phyloP scores from a whole-genome alignment of 2,113 vertebrate species.

The Sylvia atricapilla region DNA sequence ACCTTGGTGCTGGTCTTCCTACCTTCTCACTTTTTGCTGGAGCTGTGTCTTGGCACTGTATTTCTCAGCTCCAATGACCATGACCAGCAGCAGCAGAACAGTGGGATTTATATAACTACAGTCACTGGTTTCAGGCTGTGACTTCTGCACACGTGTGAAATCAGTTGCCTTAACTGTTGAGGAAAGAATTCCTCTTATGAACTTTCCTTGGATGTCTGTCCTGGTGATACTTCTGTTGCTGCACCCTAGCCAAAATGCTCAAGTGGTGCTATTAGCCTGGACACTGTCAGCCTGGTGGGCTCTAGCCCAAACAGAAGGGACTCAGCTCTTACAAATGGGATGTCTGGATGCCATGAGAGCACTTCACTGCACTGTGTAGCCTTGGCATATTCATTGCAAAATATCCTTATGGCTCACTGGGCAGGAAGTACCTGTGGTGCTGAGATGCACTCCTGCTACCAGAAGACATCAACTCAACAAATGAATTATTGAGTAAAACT shows the following conservation, averaged over 20 bases:
- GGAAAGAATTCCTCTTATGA: neutral
- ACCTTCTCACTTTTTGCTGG: neutral
- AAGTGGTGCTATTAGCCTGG: neutral
- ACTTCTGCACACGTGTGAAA: rapidly evolving
- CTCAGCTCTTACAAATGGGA: neutral
- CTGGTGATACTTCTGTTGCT: neutral
- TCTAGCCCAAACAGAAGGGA: neutral
- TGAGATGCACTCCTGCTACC: neutral
- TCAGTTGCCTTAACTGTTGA: neutral
- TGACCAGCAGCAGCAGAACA: neutral
- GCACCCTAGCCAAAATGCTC: neutral
- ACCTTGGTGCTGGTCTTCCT: neutral
- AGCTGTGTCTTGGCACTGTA: neutral
- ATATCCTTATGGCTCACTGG: neutral
- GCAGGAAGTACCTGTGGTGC: neutral
- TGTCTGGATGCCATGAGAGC: neutral
- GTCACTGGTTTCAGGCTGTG: neutral
- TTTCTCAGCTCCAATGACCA: neutral
- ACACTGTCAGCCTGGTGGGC: neutral
- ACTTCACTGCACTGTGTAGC: neutral
- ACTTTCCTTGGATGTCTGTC: neutral
- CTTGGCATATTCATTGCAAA: neutral
- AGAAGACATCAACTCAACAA: neutral
- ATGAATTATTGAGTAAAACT: constrained; percentile 28
- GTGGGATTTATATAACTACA: neutral